phyloP scores from a whole-genome alignment of 2,113 vertebrate genomes.

The Echinops telfairi region DNA sequence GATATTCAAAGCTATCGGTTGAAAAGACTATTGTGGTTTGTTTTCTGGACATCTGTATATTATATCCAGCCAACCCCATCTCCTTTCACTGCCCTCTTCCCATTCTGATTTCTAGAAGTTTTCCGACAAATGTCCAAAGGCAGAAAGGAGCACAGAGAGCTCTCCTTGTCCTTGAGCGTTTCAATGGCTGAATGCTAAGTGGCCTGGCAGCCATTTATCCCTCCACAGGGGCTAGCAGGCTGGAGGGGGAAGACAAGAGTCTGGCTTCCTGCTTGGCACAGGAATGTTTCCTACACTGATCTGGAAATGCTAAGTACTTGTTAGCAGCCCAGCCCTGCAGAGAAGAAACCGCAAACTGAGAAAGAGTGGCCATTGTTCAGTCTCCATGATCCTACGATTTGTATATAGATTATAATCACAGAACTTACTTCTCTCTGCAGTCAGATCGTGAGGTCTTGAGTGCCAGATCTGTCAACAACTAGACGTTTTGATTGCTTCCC shows the following conservation, averaged over 20 bases:
- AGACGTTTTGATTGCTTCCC: slow-evolving; percentile 1
- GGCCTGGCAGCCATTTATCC: not conserved
- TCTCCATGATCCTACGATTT: not conserved
- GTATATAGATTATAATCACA: not conserved
- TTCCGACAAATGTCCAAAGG: not conserved
- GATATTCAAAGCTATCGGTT: slow-evolving; percentile 31
- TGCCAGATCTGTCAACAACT: not conserved
- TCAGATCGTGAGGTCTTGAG: not conserved
- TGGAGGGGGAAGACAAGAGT: not conserved
- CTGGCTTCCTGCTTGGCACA: not conserved
- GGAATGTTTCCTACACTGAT: not conserved
- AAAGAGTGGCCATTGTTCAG: not conserved
- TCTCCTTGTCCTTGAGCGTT: not conserved
- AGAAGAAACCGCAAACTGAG: not conserved
- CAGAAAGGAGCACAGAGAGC: not conserved
- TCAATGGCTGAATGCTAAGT: not conserved
- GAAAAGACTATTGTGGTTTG: slow-evolving; percentile 49
- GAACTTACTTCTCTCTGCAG: not conserved
- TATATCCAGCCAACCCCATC: not conserved
- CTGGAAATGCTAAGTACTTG: slow-evolving; percentile 2
- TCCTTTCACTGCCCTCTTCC: slow-evolving; percentile 13
- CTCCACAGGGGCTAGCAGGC: not conserved
- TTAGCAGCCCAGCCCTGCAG: not conserved
- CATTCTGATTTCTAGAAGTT: not conserved
- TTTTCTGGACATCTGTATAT: slow-evolving; percentile 47